Evolutionary conservation across 2,113 vertebrate genomes (phyloP), one percentile per base, ranked within the genome.

Genomic region (Leiothrix lutea): DNA sequence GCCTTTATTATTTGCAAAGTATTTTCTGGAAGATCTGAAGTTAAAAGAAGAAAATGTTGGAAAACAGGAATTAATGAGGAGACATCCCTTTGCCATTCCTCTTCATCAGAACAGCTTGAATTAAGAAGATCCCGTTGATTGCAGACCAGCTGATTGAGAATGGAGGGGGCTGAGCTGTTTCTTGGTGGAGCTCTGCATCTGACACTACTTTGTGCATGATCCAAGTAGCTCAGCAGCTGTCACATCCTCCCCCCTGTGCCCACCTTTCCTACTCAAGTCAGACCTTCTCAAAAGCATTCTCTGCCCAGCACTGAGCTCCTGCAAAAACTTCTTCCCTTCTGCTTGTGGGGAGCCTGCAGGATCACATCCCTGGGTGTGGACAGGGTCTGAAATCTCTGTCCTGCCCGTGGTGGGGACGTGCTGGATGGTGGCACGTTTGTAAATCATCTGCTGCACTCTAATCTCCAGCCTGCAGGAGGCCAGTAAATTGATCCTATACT

Each of bases 301-400:
- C 35, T 77, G 62, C 33, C 20, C 38, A 54, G 25, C 48, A 8
- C 44, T 11, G 40, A 86, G 17, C 48, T 85, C 36, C 48, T 67
- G 40, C 29, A 42, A 5, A 71, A 61, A 29, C 33, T 4, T 31
- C 4, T 54, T 60, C 11, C 48, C 15, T 61, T 35, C 13, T 7
- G 31, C 31, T 48, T 44, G 31, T 38, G 67, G 29, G 58, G n/a
- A 24, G 12, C 20, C 28, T 48, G 36, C 19, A 44, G 67, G 57
- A 31, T 31, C 1, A 4, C 47, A 57, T 88, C 36, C n/a, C 21
- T 74, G 0, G 0, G 31, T 62, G 75, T n/a, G n/a, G 56, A 78
- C 0, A 0, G 50, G 47, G 24, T 70, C 70, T 85, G 82, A 78
- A 82, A 70, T 73, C 73, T 44, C 45, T 53, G 36, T 67, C n/a